Evolutionary conservation across 2,113 vertebrate genomes (phyloP).

Genomic region (Megaceryle torquata): DNA sequence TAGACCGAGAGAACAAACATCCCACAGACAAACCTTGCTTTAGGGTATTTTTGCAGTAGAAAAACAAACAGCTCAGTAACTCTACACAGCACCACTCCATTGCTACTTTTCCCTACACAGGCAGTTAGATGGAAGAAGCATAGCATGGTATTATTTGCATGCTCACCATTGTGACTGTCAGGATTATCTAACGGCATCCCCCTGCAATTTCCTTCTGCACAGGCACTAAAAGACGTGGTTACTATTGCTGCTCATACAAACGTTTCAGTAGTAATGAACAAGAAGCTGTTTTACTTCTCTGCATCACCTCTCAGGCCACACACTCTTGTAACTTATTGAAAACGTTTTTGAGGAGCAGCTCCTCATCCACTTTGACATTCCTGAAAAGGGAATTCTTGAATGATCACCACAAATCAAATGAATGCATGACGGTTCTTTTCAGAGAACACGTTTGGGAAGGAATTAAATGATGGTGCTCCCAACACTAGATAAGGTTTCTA

Average conservation of each 20-base stretch:
- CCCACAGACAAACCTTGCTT: background rate
- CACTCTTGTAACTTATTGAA: background rate
- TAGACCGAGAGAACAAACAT: background rate
- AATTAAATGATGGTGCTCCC: background rate
- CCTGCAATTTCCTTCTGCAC: background rate
- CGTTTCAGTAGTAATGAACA: constrained; percentile 24
- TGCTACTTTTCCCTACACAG: background rate
- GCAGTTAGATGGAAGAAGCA: background rate
- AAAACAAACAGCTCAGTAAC: background rate
- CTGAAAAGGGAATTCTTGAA: background rate
- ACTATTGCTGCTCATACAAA: background rate
- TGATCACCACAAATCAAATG: accelerated
- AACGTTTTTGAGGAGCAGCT: background rate
- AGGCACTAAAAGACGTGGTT: background rate
- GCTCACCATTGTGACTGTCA: background rate
- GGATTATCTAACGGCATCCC: background rate
- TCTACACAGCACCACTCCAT: background rate
- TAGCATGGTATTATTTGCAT: background rate
- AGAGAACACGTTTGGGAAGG: background rate
- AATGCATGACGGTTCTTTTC: background rate
- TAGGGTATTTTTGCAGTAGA: background rate
- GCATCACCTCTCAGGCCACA: background rate
- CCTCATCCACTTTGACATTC: background rate
- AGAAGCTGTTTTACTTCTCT: background rate
- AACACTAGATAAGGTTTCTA: background rate